Base-by-base conservation (phyloP, 1,140 invertebrate genomes). In the Metaphire vulgaris region DNA sequence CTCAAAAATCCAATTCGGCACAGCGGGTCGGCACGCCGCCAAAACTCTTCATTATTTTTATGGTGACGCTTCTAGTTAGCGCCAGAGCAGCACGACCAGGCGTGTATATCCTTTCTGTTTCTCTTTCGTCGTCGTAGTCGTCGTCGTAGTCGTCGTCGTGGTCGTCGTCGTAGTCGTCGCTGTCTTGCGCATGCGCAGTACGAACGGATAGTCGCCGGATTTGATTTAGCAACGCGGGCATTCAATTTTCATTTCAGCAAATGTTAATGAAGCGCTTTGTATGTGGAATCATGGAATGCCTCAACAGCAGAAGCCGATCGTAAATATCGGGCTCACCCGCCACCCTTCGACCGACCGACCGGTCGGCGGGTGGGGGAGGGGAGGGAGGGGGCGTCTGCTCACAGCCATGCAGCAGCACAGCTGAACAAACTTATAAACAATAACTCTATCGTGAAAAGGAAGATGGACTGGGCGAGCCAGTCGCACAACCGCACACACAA, bases 381-480 rank as follows among this genome's bases (percentile, higher is more conserved):
- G n/a, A n/a, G n/a, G 6, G 41, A 56, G 6, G 41, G 41, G 41
- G 41, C 21, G 21, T 56, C 41, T 56, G 41, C 21, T 56, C 21
- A 56, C n/a, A n/a, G n/a, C n/a, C n/a, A n/a, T n/a, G n/a, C n/a
- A 21, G 6, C 41, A 21, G 21, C 41, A 56, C 6, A 56, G 21
- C 41, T 56, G 41, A 56, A 56, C 41, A 56, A 56, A 56, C 41
- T 56, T 56, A 56, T 56, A 56, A 56, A 56, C 41, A 56, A 56
- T 56, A 56, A 12, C 41, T 56, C n/a, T n/a, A n/a, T n/a, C n/a
- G n/a, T n/a, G n/a, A n/a, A n/a, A n/a, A n/a, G n/a, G n/a, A n/a
- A n/a, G n/a, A n/a, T n/a, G n/a, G n/a, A n/a, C n/a, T n/a, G n/a
- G n/a, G n/a, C n/a, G n/a, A n/a, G n/a, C n/a, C n/a, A n/a, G n/a